Evolutionary conservation across 2,797 vertebrate genomes (phyloP).

Genomic region (Scolopax bukidnonensis): DNA sequence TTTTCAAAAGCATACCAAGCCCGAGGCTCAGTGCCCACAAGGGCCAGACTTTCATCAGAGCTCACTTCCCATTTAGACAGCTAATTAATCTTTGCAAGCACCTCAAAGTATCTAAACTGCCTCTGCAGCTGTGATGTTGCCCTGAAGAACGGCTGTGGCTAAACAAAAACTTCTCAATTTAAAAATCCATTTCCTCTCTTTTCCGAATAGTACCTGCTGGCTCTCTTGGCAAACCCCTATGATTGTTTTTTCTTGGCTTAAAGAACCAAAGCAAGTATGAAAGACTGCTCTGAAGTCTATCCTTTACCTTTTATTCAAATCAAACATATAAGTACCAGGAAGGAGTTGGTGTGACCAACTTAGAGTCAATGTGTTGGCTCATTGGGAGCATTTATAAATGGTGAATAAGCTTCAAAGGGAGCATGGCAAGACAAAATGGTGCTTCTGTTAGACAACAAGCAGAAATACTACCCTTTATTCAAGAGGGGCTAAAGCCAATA

Average conservation of each 20-base stretch:
- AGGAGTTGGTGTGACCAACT: background rate
- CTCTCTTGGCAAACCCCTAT: background rate
- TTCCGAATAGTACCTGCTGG: background rate
- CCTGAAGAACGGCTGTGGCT: constrained; percentile 18
- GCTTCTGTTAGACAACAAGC: background rate
- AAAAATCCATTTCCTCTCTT: background rate
- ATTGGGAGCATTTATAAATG: fast-evolving
- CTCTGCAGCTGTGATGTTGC: constrained; percentile 28
- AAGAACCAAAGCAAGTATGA: background rate
- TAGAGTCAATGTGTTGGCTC: background rate
- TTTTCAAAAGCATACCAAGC: constrained; percentile 39
- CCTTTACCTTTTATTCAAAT: background rate
- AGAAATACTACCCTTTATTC: background rate
- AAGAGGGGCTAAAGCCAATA: background rate
- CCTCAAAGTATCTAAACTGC: constrained; percentile 30
- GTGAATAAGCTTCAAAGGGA: background rate
- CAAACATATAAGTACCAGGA: background rate
- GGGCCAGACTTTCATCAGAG: constrained; percentile 41
- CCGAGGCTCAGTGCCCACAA: background rate
- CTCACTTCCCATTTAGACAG: constrained; percentile 29
- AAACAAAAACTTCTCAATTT: background rate
- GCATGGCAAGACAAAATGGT: background rate
- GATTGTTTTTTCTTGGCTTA: background rate
- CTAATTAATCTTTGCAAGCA: constrained; percentile 62
- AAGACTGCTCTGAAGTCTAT: background rate